These are phyloP conservation scores for Regulus satrapa DNA, from an alignment of 2,113 vertebrate genomes.

Conservation along the genomic window DNA sequence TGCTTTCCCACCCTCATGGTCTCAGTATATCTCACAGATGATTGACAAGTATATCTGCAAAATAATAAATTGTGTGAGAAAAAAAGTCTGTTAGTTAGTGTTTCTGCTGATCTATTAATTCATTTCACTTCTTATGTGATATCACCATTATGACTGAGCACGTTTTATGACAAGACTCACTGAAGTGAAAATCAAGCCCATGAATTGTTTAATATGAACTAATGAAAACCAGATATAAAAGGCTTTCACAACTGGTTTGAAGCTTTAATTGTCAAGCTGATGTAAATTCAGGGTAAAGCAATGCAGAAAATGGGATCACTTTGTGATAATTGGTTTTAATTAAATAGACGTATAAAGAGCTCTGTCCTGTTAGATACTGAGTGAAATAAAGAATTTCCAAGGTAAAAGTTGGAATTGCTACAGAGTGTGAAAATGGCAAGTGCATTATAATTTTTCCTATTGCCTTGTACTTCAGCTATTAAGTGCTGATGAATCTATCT, in stretches of 20 bases:
- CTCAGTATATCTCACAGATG: conserved; percentile 8
- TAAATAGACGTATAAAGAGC: conserved; percentile 36
- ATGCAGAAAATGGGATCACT: conserved; percentile 53
- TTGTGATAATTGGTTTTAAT: conserved; percentile 68
- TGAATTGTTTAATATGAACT: conserved; percentile 77
- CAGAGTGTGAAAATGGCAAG: not conserved
- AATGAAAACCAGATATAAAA: conserved; percentile 79
- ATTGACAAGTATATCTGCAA: conserved; percentile 57
- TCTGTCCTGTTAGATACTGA: not conserved
- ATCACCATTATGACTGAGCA: conserved; percentile 64
- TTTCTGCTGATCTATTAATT: conserved; percentile 74
- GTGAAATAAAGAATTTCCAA: conserved; percentile 1
- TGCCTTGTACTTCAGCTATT: not conserved
- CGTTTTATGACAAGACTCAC: conserved; percentile 71
- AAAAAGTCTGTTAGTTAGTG: conserved; percentile 48
- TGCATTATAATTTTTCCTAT: not conserved
- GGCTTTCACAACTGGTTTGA: conserved; percentile 69
- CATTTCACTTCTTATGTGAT: conserved; percentile 60
- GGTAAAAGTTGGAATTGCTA: not conserved
- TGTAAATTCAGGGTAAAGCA: conserved; percentile 70
- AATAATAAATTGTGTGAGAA: conserved; percentile 56
- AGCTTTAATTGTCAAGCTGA: conserved; percentile 71
- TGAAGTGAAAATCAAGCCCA: conserved; percentile 76
- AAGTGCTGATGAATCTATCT: not conserved
- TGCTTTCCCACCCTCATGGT: not conserved